These are phyloP conservation scores for Aelia acuminata DNA, from an alignment of 2,888 invertebrate genomes.

Conservation along the genomic window DNA sequence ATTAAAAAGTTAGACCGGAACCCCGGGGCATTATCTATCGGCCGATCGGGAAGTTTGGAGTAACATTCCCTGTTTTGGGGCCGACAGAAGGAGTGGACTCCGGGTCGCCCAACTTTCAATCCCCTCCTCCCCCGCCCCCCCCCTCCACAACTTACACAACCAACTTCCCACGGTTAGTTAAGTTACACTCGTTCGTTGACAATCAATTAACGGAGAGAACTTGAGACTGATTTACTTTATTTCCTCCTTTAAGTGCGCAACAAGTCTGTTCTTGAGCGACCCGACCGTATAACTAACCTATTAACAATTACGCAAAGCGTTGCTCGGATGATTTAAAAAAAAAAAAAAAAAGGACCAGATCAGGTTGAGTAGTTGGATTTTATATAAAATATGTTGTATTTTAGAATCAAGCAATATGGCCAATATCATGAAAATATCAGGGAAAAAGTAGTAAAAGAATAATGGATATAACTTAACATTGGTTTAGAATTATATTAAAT, in stretches of 20 bases:
- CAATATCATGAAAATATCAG: no score
- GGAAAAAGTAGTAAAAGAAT: no score
- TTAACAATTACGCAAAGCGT: neutral
- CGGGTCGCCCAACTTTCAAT: slow-evolving; percentile 35
- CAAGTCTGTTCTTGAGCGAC: neutral
- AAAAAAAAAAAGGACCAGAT: neutral
- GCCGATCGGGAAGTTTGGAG: slow-evolving; percentile 40
- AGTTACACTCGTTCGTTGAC: slow-evolving; percentile 52
- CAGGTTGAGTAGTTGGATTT: no score
- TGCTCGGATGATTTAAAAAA: neutral
- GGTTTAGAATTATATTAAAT: no score
- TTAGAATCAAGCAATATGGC: no score
- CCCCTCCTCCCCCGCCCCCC: no score
- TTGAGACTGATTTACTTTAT: slow-evolving; percentile 29
- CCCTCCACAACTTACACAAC: slow-evolving; percentile 48
- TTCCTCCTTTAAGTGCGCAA: neutral
- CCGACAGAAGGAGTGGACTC: neutral
- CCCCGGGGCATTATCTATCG: slow-evolving; percentile 43
- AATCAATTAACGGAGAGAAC: slow-evolving; percentile 21
- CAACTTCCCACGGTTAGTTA: slow-evolving; percentile 44
- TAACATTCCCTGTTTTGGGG: slow-evolving; percentile 48
- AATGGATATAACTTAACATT: no score
- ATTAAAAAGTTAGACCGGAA: slow-evolving; percentile 52
- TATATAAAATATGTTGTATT: no score
- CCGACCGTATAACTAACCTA: neutral